These are phyloP conservation scores for Drosophila arawakana DNA, from an alignment of 1,140 invertebrate genomes.

Conservation along the genomic window DNA sequence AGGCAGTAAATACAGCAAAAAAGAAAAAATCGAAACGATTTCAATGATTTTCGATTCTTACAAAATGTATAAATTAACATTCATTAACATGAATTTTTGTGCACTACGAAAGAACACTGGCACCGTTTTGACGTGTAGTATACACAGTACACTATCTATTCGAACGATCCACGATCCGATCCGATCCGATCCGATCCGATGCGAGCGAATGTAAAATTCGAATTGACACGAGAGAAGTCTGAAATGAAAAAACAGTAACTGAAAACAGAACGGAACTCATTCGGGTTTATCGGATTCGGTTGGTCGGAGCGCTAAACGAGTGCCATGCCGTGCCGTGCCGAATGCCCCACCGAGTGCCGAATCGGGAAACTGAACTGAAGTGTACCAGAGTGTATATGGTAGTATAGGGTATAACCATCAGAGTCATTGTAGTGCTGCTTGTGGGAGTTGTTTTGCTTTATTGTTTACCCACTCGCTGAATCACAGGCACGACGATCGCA, in stretches of 20 bases:
- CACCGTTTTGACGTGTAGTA: background rate
- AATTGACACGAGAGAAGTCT: slow-evolving; percentile 23
- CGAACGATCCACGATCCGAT: slow-evolving; percentile 1
- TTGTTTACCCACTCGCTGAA: slow-evolving; percentile 60
- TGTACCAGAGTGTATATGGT: slow-evolving; percentile 18
- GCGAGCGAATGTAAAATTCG: slow-evolving; percentile 42
- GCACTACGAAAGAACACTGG: slow-evolving; percentile 30
- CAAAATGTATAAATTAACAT: slow-evolving; percentile 81
- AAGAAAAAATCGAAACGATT: slow-evolving; percentile 27
- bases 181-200: slow-evolving; percentile 17
- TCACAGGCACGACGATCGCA: slow-evolving; percentile 64
- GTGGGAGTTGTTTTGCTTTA: slow-evolving; percentile 41
- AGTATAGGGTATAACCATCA: background rate
- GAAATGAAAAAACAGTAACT: background rate
- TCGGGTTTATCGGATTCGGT: background rate
- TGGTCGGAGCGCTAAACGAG: slow-evolving; percentile 10
- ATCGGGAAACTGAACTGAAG: slow-evolving; percentile 16
- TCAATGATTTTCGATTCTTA: slow-evolving; percentile 73
- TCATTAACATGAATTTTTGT: slow-evolving; percentile 77
- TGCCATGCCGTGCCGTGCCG: background rate
- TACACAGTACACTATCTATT: slow-evolving; percentile 1
- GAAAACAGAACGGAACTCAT: slow-evolving; percentile 17
- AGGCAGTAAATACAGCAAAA: background rate
- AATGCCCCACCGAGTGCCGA: background rate
- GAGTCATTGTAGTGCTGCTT: slow-evolving; percentile 52